A percentile compares a stretch with the other conserved stretches of the same genome.
These are phyloP conservation scores for Dipodomys merriami DNA, from an alignment of 2,113 vertebrate species.

Conservation along the genomic window DNA sequence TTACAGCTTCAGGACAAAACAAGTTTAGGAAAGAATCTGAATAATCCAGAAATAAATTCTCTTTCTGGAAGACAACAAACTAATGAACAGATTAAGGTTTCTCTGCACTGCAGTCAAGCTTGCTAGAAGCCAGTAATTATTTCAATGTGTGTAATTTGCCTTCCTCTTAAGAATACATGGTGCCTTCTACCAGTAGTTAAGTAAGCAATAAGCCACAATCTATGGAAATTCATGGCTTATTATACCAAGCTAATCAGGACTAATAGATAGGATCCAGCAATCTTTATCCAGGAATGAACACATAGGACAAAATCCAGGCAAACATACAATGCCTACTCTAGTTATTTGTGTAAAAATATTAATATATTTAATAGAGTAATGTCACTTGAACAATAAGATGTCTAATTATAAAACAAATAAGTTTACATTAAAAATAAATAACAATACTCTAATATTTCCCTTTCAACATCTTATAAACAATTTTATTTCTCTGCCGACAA, in stretches of 20 bases:
- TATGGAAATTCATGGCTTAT: neutral
- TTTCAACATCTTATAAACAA: neutral
- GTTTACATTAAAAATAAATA: no score
- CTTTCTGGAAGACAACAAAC: neutral
- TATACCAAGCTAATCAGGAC: neutral
- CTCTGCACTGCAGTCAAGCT: neutral
- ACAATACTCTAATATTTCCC: neutral
- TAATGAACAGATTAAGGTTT: neutral
- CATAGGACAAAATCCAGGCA: neutral
- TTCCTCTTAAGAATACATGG: neutral
- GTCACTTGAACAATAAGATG: neutral
- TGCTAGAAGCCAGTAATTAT: neutral
- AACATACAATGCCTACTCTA: neutral
- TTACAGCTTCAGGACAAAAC: neutral
- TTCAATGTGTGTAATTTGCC: neutral
- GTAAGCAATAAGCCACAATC: neutral
- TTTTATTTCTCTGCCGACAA: neutral
- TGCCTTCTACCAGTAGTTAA: neutral
- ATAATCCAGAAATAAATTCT: neutral
- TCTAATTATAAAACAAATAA: neutral
- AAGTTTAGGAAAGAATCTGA: neutral
- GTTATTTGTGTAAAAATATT: neutral
- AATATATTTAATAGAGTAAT: neutral
- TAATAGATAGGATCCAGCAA: neutral
- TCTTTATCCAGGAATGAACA: neutral